Evolutionary conservation across 1,140 invertebrate genomes (phyloP).

Genomic region (Drosophila subobscura): DNA sequence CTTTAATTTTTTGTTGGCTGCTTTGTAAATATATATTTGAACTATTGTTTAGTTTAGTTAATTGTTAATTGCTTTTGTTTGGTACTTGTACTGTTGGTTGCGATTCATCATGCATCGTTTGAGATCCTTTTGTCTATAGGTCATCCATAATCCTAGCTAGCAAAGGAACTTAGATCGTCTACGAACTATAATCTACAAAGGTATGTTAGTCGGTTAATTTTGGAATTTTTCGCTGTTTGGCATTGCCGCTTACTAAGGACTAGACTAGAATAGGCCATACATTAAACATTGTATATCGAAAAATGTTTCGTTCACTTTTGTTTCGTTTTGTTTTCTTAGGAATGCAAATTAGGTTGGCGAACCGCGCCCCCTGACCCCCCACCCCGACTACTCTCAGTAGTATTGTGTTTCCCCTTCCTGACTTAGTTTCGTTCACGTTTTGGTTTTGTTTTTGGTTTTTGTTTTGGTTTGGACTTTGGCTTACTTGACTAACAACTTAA

Average conservation of each 20-base stretch:
- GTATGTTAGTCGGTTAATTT: slow-evolving; percentile 34
- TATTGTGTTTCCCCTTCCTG: slow-evolving; percentile 44
- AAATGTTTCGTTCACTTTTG: slow-evolving; percentile 39
- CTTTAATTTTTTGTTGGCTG: slow-evolving; percentile 41
- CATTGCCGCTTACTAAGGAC: slow-evolving; percentile 53
- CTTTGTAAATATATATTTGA: slow-evolving; percentile 65
- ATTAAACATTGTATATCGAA: slow-evolving; percentile 26
- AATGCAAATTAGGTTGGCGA: slow-evolving; percentile 52
- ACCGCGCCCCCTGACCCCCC: slow-evolving; percentile 27
- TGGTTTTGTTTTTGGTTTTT: slow-evolving; percentile 46
- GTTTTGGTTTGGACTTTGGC: slow-evolving; percentile 18
- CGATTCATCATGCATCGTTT: slow-evolving; percentile 67
- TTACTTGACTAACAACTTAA: slow-evolving; percentile 43
- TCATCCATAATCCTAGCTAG: slow-evolving; percentile 60
- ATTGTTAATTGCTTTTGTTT: slow-evolving; percentile 16
- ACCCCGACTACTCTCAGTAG: slow-evolving; percentile 71
- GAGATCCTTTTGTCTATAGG: slow-evolving; percentile 60
- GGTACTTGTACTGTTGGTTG: slow-evolving; percentile 75
- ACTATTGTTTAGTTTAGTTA: slow-evolving; percentile 57
- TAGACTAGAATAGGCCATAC: slow-evolving; percentile 32
- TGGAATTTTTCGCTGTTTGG: slow-evolving; percentile 49
- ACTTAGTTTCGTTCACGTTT: slow-evolving; percentile 70
- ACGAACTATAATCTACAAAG: slow-evolving; percentile 58
- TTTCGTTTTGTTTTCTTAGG: slow-evolving; percentile 53
- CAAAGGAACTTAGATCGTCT: slow-evolving; percentile 72